A percentile compares a stretch with the other conserved stretches of the same genome.
These are phyloP conservation scores for Formica exsecta DNA, from an alignment of 1,140 invertebrate genomes.

Conservation along the genomic window DNA sequence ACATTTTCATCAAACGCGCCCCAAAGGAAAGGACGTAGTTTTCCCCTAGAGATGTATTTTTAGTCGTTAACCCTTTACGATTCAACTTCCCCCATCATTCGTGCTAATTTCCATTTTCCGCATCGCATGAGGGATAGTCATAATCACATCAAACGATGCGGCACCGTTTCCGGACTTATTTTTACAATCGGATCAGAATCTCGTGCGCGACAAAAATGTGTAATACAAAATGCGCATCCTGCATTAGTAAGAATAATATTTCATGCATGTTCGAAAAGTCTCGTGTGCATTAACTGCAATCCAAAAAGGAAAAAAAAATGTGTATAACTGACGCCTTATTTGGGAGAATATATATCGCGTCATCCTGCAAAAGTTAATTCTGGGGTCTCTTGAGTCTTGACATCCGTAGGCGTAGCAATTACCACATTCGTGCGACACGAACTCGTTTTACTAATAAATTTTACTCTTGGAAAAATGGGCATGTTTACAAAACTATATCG, in stretches of 20 bases:
- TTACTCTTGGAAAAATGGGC: not conserved
- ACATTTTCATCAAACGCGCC: conserved; percentile 44
- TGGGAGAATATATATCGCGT: not conserved
- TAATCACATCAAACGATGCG: conserved; percentile 29
- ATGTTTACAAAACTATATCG: conserved; percentile 6
- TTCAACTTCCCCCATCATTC: conserved; percentile 25
- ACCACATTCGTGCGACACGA: not conserved
- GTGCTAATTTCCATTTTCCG: conserved; percentile 47
- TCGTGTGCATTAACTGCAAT: not conserved
- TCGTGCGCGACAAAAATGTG: not conserved
- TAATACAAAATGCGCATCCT: not conserved
- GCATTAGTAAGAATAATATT: not conserved
- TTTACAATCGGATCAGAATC: not conserved
- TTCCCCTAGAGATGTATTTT: conserved; percentile 19
- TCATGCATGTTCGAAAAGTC: not conserved
- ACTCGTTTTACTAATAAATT: conserved; percentile 23
- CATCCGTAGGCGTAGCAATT: not conserved
- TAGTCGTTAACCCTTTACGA: conserved; percentile 39
- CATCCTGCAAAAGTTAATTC: not conserved
- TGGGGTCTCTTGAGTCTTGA: not conserved
- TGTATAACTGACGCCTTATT: not conserved
- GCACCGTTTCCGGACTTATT: conserved; percentile 25
- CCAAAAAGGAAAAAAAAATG: not conserved
- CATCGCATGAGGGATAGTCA: conserved; percentile 15
- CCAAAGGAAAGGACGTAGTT: not conserved